These are phyloP conservation scores for Drosophila busckii DNA, from an alignment of 1,140 invertebrate species.

Conservation along the genomic window DNA sequence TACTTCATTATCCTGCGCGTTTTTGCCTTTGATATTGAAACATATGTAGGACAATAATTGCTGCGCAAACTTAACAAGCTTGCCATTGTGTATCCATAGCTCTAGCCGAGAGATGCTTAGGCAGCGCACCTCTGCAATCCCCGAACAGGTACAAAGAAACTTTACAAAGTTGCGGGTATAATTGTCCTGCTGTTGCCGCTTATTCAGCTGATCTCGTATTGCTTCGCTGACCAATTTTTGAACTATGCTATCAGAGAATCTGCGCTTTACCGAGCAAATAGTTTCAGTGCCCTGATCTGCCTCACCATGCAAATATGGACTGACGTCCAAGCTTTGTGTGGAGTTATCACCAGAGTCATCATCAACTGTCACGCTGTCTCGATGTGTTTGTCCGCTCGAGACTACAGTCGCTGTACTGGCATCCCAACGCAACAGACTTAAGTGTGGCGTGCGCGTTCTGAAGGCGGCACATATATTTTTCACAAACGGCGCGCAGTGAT, in stretches of 20 bases:
- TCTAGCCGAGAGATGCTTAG: constrained; percentile 91
- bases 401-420: constrained; percentile 76
- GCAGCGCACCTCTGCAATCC: constrained; percentile 89
- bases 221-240: constrained; percentile 91
- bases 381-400: constrained; percentile 61
- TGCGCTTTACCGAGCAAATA: constrained; percentile 74
- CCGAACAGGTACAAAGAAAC: constrained; percentile 90
- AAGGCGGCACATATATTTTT: constrained; percentile 95
- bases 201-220: constrained; percentile 91
- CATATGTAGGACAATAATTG: constrained; percentile 96
- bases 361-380: constrained; percentile 79
- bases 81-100: constrained; percentile 97
- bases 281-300: constrained; percentile 43
- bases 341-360: constrained; percentile 81
- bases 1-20: constrained; percentile 91
- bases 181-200: constrained; percentile 90
- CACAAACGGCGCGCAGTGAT: constrained; percentile 94
- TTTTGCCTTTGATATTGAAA: constrained; percentile 87
- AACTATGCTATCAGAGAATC: constrained; percentile 86
- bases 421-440: constrained; percentile 82
- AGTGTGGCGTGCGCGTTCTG: constrained; percentile 88
- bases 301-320: constrained; percentile 51
- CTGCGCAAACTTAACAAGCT: constrained; percentile 93
- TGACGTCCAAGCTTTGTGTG: constrained; percentile 55
- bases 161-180: constrained; percentile 93